A percentile compares a stretch with the other conserved stretches of the same genome.
phyloP scores from a whole-genome alignment of 1,140 invertebrate genomes.

The Periplaneta americana region DNA sequence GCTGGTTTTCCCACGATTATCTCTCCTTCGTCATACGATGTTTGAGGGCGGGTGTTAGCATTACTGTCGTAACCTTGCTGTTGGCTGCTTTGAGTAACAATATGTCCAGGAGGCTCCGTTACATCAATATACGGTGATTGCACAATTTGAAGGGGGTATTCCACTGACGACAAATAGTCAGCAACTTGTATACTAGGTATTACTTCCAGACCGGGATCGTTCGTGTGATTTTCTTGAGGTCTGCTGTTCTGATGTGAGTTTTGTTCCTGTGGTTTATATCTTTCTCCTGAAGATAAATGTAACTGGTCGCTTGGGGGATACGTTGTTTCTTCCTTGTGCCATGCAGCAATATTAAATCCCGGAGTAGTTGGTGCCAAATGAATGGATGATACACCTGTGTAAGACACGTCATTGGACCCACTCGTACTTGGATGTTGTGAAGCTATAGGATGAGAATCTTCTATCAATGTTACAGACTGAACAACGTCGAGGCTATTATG shows the following conservation, averaged over 20 bases:
- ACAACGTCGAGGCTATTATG: neutral
- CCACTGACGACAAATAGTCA: conserved; percentile 55
- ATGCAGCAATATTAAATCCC: neutral
- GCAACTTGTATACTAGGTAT: conserved; percentile 52
- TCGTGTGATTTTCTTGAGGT: neutral
- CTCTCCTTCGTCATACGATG: neutral
- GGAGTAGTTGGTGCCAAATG: neutral
- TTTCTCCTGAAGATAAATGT: neutral
- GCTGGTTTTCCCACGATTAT: neutral
- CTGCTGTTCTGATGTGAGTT: no score
- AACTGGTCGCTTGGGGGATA: neutral
- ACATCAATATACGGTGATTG: conserved; percentile 57
- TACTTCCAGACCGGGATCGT: conserved; percentile 37
- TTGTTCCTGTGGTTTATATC: neutral
- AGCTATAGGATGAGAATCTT: neutral
- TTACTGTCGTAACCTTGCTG: neutral
- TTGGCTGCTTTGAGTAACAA: neutral
- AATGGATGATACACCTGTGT: neutral
- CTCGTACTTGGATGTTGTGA: neutral
- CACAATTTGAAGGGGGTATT: conserved; percentile 55
- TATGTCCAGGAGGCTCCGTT: neutral
- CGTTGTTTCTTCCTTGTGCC: neutral
- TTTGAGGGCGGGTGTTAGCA: neutral
- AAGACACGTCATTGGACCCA: neutral
- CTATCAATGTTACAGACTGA: neutral